These are phyloP conservation scores for Dromococcyx pavoninus DNA, from an alignment of 2,797 vertebrate genomes.

Conservation along the genomic window DNA sequence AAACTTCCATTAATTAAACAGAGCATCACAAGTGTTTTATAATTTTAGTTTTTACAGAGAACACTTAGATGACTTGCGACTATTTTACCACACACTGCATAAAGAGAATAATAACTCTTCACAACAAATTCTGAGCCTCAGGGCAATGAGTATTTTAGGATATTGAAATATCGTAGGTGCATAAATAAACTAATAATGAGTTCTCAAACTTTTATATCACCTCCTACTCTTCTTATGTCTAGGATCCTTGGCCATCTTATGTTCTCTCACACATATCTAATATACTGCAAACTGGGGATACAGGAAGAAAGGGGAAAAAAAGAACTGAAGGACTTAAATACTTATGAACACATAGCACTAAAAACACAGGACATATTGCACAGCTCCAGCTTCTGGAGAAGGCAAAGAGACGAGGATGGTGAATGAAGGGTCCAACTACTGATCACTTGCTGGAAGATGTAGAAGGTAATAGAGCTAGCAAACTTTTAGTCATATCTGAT, in stretches of 20 bases:
- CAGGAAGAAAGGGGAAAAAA: background rate
- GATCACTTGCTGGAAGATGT: background rate
- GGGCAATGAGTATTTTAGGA: background rate
- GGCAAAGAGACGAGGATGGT: background rate
- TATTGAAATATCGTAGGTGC: background rate
- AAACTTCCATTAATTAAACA: slow-evolving; percentile 2
- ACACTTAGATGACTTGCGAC: background rate
- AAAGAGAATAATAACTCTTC: background rate
- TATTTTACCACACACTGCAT: background rate
- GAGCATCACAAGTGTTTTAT: background rate
- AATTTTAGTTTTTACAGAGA: background rate
- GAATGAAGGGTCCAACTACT: background rate
- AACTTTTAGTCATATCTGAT: background rate
- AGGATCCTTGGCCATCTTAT: background rate
- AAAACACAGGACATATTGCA: background rate
- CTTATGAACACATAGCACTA: background rate
- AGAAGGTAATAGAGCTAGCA: background rate
- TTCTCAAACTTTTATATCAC: background rate
- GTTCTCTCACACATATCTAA: background rate
- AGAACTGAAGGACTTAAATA: background rate
- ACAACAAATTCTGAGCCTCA: background rate
- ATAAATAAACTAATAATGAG: background rate
- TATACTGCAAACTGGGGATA: background rate
- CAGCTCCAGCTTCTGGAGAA: background rate
- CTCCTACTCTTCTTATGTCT: background rate